These are phyloP conservation scores for Peromyscus polionotus DNA, from an alignment of 2,113 vertebrate species.

Conservation along the genomic window DNA sequence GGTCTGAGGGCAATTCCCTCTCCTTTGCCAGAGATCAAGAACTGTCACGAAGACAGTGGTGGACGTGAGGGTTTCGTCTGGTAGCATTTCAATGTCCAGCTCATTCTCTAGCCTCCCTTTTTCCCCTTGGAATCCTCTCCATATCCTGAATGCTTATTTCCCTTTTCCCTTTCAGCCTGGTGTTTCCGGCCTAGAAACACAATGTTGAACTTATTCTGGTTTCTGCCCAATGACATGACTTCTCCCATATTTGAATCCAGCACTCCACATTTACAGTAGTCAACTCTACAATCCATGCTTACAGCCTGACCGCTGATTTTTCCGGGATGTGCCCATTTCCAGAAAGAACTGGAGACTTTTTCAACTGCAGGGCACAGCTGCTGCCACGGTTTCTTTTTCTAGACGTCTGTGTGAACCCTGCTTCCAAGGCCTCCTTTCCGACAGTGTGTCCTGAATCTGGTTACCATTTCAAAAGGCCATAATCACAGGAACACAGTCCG, in stretches of 20 bases:
- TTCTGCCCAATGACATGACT: background rate
- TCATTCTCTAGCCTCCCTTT: background rate
- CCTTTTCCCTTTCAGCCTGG: constrained; percentile 5
- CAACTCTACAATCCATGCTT: background rate
- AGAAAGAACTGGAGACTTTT: background rate
- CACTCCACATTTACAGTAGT: background rate
- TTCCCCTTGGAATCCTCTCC: constrained; percentile 34
- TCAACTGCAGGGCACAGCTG: constrained; percentile 26
- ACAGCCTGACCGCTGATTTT: background rate
- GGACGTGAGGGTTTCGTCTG: background rate
- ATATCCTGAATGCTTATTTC: constrained; percentile 39
- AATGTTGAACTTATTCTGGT: background rate
- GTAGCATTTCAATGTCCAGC: background rate
- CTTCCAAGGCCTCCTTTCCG: constrained; percentile 36
- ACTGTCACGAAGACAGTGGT: background rate
- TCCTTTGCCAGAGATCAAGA: constrained; percentile 11
- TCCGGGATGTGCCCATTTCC: constrained; percentile 8
- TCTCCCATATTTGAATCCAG: background rate
- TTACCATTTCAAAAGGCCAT: background rate
- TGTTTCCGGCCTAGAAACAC: constrained; percentile 34
- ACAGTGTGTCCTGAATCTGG: constrained; percentile 14
- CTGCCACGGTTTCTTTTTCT: constrained; percentile 5
- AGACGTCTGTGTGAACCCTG: constrained; percentile 40
- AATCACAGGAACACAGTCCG: background rate
- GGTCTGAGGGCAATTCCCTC: background rate